Evolutionary conservation across 2,113 vertebrate species (phyloP), one percentile per base, ranked within the genome.

Genomic region (Alosa alosa): DNA sequence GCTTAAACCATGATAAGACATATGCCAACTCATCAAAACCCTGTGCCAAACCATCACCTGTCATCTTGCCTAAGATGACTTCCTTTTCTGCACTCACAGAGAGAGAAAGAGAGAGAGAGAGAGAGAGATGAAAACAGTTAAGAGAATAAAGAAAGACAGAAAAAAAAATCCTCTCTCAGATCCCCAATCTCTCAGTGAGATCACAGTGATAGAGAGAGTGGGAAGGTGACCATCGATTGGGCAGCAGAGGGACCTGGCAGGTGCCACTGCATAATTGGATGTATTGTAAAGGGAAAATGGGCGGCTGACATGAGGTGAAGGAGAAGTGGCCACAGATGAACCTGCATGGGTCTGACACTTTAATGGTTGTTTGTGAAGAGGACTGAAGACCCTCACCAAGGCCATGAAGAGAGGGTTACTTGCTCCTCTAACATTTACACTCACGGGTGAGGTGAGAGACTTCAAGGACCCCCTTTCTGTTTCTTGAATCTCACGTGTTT

Each of bases 1-100:
- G 72, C 31, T 78, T 11, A 78, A 36, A 78, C 25, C 72, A 60
- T 72, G 64, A 78, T 36, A 78, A 78, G 72, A 78, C 10, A 75
- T 78, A 3, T 39, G 72, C 31, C 72, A 36, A 78, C 31, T 39
- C 31, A 36, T 78, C 31, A 78, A 72, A 78, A 78, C 72, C 31
- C 25, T 36, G 31, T 17, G 31, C 4, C 31, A 78, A 13, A 39
- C 31, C 36, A 31, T 72, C 64, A 78, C 15, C 36, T 78, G 31
- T 39, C 72, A 78, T 78, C 72, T 78, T 78, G 72, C 72, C 72
- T 13, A 9, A 36, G 64, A 72, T 36, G 64, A 72, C 64, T 39
- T 36, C 9, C 11, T 78, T 78, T 78, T 10, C 72, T 39, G n/a
- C 20, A 25, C n/a, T 3, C 7, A 64, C 7, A 8, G 8, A 1